A percentile compares a stretch with the other conserved stretches of the same genome.
Conservation (phyloP, 2,888 invertebrate genomes). For the Pandemis corylana region DNA sequence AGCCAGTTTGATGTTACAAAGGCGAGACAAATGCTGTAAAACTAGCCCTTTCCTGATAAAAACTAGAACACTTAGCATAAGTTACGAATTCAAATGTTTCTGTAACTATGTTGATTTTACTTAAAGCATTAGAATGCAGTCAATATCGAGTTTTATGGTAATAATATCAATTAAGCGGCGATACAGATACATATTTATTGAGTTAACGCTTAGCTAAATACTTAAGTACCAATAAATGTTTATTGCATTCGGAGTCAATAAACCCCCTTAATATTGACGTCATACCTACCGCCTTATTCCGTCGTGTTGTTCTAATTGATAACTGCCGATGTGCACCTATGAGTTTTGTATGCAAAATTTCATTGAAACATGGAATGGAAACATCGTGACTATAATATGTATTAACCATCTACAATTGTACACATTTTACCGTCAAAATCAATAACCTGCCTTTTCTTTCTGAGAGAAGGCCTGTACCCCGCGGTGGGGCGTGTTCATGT, state of each 20-base stretch:
- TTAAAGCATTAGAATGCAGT: conserved; percentile 30
- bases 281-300: conserved; percentile 6
- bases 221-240: conserved; percentile 35
- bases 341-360: too few relatives aligned
- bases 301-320: neutral
- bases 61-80: conserved; percentile 27
- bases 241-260: conserved; percentile 45
- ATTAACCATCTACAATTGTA: too few relatives aligned
- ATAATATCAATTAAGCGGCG: conserved; percentile 43
- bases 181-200: conserved; percentile 60
- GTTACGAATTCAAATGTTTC: conserved; percentile 9
- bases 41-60: conserved; percentile 18
- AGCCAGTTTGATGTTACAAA: neutral
- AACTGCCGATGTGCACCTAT: neutral
- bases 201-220: conserved; percentile 46
- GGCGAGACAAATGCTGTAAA: neutral
- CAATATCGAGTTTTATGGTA: conserved; percentile 17
- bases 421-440: too few relatives aligned
- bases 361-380: too few relatives aligned
- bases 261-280: conserved; percentile 42
- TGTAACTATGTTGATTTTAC: conserved; percentile 13
- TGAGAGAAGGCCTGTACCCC: too few relatives aligned
- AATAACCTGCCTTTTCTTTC: too few relatives aligned
- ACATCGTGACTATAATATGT: too few relatives aligned
- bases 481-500: too few relatives aligned